Base-by-base conservation (phyloP, 2,113 vertebrate species). In the Erinaceus europaeus region DNA sequence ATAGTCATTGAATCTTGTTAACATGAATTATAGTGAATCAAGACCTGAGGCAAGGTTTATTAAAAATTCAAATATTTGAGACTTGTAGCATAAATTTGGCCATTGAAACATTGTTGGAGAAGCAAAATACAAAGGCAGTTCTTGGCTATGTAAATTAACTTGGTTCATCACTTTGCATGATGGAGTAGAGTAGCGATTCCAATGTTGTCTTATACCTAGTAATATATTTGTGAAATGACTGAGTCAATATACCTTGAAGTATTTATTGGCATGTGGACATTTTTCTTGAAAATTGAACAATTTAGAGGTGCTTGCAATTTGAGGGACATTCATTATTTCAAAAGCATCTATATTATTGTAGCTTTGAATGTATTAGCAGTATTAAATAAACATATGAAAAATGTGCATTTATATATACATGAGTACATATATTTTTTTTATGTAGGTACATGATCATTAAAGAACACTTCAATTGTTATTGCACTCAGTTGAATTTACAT, bases 11-110 rank as follows among this genome's bases (percentile, higher is more conserved):
- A 90, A 87, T 91, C 62, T 44, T 94, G 74, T 88, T 92, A 90
- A 83, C 82, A 89, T 53, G 75, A 89, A 93, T 94, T 87, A 91
- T 21, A 75, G 48, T 40, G 38, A 94, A 90, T 74, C 82, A 83
- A 89, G 62, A 88, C 67, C 38, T 91, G 29, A 7, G 69, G 69
- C 32, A 91, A 80, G 36, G 46, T 77, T 91, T 92, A 92, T 84
- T 88, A 92, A 92, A 91, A 79, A 79, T 92, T 90, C 23, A 91
- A 29, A 78, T 62, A 80, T 91, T 81, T 91, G 68, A 90, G 40
- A 92, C 48, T 73, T 74, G 29, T 25, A 55, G 61, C 61, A 91
- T 79, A 25, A 12, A 42, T 79, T 83, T 90, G 36, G 61, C 82
- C 90, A 89, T 34, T 48, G 50, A 81, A n/a, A 38, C 2, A 17